phyloP scores from a whole-genome alignment of 2,113 vertebrate species.

The Vulpes ferrilata region DNA sequence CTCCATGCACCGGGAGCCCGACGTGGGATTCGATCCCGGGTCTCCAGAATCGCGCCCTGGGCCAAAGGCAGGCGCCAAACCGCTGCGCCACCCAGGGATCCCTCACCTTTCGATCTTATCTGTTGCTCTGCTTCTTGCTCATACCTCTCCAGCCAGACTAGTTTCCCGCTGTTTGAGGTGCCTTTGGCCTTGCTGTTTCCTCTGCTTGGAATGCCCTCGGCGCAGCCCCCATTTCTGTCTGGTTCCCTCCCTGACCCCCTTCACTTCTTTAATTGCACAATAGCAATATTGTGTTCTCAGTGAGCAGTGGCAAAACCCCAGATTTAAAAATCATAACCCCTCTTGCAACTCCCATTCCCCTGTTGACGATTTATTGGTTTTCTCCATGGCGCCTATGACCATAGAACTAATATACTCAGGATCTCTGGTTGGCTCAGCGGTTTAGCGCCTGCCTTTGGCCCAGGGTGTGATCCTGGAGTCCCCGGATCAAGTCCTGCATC shows the following conservation, averaged over 20 bases:
- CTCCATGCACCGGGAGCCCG: too few species aligned
- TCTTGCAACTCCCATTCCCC: background rate
- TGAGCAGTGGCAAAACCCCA: background rate
- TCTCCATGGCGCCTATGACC: background rate
- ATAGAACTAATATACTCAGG: background rate
- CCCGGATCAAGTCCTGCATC: too few species aligned
- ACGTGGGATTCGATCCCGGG: too few species aligned
- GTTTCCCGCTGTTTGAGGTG: background rate
- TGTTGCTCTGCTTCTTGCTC: background rate
- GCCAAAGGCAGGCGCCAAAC: too few species aligned
- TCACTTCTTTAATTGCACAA: background rate
- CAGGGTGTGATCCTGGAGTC: too few species aligned
- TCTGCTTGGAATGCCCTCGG: background rate
- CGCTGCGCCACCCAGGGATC: too few species aligned
- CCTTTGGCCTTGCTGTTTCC: background rate
- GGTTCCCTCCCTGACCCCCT: background rate
- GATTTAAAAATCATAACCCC: background rate
- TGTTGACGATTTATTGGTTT: background rate
- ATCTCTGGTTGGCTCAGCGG: too few species aligned
- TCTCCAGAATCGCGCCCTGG: too few species aligned
- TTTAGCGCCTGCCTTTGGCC: too few species aligned
- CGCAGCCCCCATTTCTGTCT: fast-evolving
- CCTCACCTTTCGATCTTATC: background rate
- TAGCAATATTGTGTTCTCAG: background rate
- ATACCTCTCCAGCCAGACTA: background rate